phyloP scores from a whole-genome alignment of 2,888 invertebrate species.

The Clostera curtula region DNA sequence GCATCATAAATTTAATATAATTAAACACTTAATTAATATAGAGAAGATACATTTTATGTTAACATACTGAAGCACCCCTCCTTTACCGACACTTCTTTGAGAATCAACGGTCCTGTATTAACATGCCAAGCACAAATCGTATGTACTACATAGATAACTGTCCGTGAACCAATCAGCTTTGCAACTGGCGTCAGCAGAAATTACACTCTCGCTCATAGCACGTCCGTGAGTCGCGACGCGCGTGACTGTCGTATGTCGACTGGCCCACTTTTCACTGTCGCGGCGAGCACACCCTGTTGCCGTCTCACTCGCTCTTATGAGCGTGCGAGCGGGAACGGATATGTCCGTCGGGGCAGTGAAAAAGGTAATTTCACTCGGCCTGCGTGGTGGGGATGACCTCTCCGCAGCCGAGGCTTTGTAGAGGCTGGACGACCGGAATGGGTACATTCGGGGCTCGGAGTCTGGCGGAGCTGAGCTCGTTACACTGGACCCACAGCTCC shows the following conservation, averaged over 20 bases:
- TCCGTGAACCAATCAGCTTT: conserved; percentile 17
- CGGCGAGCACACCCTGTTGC: conserved; percentile 27
- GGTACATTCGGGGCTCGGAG: conserved; percentile 40
- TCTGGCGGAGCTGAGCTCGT: conserved; percentile 64
- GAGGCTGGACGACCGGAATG: conserved; percentile 28
- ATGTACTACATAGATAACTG: too few species aligned
- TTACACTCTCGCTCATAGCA: conserved; percentile 15
- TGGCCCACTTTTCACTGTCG: conserved; percentile 35
- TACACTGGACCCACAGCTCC: conserved; percentile 70
- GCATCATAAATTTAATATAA: conserved; percentile 11
- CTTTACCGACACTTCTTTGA: conserved; percentile 14
- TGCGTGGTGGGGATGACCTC: conserved; percentile 39
- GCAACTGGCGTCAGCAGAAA: conserved; percentile 17
- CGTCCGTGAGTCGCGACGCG: conserved; percentile 28
- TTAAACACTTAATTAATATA: conserved; percentile 23
- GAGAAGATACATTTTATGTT: conserved; percentile 20
- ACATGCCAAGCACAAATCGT: conserved; percentile 1
- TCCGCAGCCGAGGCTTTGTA: conserved; percentile 43
- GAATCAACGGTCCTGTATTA: conserved; percentile 10
- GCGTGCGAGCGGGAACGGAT: conserved; percentile 32
- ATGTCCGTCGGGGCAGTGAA: conserved; percentile 42
- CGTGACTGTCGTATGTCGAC: conserved; percentile 14
- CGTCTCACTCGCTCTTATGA: conserved; percentile 30
- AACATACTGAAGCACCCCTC: conserved; percentile 24
- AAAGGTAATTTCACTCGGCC: conserved; percentile 40